Conservation (phyloP, 2,888 invertebrate species). For the Lysandra coridon region DNA sequence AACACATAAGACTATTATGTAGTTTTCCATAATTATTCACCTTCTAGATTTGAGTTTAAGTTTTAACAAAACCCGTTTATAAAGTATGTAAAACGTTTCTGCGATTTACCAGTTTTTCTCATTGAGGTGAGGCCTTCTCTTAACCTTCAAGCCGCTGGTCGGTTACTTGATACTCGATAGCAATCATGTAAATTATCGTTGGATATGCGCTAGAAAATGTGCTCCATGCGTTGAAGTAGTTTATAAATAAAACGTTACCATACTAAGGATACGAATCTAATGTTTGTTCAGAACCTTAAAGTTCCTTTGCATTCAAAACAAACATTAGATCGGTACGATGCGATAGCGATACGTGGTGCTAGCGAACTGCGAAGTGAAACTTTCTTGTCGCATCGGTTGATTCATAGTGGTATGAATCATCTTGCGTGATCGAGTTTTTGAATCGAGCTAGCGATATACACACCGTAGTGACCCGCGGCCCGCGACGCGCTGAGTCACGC, state of each 20-base stretch:
- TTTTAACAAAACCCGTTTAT: constrained; percentile 32
- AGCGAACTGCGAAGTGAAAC: constrained; percentile 47
- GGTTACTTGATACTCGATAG: constrained; percentile 10
- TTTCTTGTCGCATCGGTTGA: constrained; percentile 66
- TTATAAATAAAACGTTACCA: neutral
- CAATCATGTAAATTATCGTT: constrained; percentile 32
- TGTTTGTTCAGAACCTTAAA: neutral
- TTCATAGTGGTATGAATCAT: constrained; percentile 75
- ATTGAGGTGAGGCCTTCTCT: constrained; percentile 51
- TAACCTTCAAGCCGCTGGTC: constrained; percentile 47
- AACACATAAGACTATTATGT: neutral
- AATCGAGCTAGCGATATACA: constrained; percentile 74
- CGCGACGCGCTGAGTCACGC: constrained; percentile 73
- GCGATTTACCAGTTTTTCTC: constrained; percentile 53
- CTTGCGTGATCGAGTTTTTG: constrained; percentile 77
- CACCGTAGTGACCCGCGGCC: constrained; percentile 72
- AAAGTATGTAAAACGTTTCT: constrained; percentile 41
- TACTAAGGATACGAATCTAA: neutral
- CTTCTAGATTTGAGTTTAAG: neutral
- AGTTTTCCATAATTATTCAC: neutral
- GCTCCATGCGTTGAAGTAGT: neutral
- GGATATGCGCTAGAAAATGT: constrained; percentile 19
- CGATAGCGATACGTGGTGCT: constrained; percentile 32
- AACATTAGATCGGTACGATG: neutral
- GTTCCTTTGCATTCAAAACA: neutral